Conservation (phyloP, 1,140 invertebrate species). For the Neomicropteryx cornuta region DNA sequence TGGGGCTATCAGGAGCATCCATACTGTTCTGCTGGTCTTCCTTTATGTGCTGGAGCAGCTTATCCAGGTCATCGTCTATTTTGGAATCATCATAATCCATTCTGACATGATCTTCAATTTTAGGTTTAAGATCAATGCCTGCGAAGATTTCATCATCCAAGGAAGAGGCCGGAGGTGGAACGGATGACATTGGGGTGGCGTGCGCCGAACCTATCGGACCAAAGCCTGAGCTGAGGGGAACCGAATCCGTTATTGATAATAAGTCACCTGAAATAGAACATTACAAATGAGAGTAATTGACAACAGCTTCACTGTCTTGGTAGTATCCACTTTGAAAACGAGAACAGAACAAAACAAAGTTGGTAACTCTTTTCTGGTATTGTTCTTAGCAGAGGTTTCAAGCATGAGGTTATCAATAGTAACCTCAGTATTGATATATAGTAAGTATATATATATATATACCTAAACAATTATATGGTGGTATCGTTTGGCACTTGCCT, state of each 20-base stretch:
- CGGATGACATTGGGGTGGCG: slow-evolving; percentile 17
- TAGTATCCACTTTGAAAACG: too few relatives aligned
- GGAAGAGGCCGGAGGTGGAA: slow-evolving; percentile 29
- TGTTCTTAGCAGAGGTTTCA: too few relatives aligned
- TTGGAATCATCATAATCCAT: slow-evolving; percentile 84
- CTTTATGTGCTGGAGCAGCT: slow-evolving; percentile 83
- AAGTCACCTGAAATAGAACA: slow-evolving; percentile 25
- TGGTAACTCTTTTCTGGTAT: too few relatives aligned
- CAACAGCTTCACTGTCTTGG: too few relatives aligned
- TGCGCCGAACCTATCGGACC: slow-evolving; percentile 30
- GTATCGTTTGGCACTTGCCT: too few relatives aligned
- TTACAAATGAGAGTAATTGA: slow-evolving; percentile 1
- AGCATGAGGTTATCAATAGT: too few relatives aligned
- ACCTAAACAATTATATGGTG: too few relatives aligned
- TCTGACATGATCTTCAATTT: slow-evolving; percentile 43
- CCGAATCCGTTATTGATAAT: slow-evolving; percentile 34
- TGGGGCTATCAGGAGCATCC: slow-evolving; percentile 76
- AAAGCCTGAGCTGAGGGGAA: slow-evolving; percentile 17
- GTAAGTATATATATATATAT: too few relatives aligned
- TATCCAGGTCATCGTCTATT: slow-evolving; percentile 86
- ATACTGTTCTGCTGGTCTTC: slow-evolving; percentile 81
- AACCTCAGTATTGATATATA: too few relatives aligned
- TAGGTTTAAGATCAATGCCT: slow-evolving; percentile 60
- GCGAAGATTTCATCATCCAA: slow-evolving; percentile 57
- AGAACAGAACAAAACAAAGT: too few relatives aligned